Conservation (phyloP, 2,888 invertebrate genomes). For the Aromia moschata region DNA sequence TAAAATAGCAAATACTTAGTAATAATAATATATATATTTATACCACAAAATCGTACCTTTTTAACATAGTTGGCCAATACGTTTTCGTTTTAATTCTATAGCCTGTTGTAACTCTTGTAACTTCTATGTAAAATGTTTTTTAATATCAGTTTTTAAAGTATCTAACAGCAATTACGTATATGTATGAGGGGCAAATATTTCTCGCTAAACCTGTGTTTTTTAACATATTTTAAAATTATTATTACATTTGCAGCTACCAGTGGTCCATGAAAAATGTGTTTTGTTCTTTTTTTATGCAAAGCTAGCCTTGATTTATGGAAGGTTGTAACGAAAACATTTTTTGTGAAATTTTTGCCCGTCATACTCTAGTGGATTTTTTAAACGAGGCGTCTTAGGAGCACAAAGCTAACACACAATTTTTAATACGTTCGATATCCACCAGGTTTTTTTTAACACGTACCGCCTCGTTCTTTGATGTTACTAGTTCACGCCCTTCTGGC, state of each 20-base stretch:
- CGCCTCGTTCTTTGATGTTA: slow-evolving; percentile 33
- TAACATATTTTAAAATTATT: too few species aligned
- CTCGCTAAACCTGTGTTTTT: too few species aligned
- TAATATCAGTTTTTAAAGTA: too few species aligned
- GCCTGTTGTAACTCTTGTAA: too few species aligned
- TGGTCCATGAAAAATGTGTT: too few species aligned
- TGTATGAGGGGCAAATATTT: too few species aligned
- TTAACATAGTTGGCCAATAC: slow-evolving; percentile 6
- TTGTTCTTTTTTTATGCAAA: too few species aligned
- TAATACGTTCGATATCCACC: slow-evolving; percentile 14
- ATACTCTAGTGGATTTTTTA: neutral
- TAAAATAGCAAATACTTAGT: too few species aligned
- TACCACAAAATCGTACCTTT: neutral
- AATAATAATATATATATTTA: neutral
- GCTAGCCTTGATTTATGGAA: neutral
- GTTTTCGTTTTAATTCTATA: neutral
- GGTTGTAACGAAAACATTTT: neutral
- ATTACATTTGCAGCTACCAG: too few species aligned
- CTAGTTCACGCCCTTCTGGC: slow-evolving; percentile 35
- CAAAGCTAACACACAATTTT: slow-evolving; percentile 31
- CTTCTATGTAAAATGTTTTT: too few species aligned
- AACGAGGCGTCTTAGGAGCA: slow-evolving; percentile 22
- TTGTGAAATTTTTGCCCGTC: slow-evolving; percentile 1
- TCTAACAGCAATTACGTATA: too few species aligned
- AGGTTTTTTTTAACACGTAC: slow-evolving; percentile 7